Evolutionary conservation across 2,888 invertebrate genomes (phyloP), one percentile per base, ranked within the genome.

Genomic region (Drosophila merina): DNA sequence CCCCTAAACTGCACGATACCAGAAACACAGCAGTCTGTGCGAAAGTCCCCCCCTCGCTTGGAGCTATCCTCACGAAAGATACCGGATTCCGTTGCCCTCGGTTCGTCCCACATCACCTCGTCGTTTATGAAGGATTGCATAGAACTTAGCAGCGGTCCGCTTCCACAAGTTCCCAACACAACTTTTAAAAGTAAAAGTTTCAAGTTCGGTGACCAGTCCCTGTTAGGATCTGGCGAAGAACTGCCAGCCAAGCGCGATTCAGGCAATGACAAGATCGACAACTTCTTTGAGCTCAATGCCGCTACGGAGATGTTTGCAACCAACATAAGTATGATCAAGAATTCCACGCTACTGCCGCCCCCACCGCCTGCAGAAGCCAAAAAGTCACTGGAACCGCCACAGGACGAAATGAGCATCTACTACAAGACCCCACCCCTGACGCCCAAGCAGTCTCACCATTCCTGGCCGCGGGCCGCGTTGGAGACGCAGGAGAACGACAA

Each of bases 281-380:
- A 76, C 14, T 75, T 88, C 51, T 75, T 88, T 49, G 91, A 91
- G 67, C 75, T 89, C 0, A 91, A 91, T 72, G 88, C 89, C 3
- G 89, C 86, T 20, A 90, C 91, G 0, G 91, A 91, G 62, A 86
- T 89, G 75, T 91, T 91, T 72, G 79, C 88, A 7, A 78, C 86
- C 8, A 86, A 91, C 51, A 60, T 86, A 0, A 90, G 90, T 52
- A 88, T 82, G 77, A 91, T 91, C 2, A 90, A 88, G 58, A 91
- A 90, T 55, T 91, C 91, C 0, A 91, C 91, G 2, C 74, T 88
- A 72, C 49, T 91, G 30, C 83, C 45, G 8, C 51, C 36, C 3
- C 28, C 45, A 3, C 49, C 47, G 33, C n/a, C 36, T 9, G 1
- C 6, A 36, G 25, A 10, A 7, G 25, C 8, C 26, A 30, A 6